Evolutionary conservation across 1,140 invertebrate genomes (phyloP).

Genomic region (Adelges cooleyi): DNA sequence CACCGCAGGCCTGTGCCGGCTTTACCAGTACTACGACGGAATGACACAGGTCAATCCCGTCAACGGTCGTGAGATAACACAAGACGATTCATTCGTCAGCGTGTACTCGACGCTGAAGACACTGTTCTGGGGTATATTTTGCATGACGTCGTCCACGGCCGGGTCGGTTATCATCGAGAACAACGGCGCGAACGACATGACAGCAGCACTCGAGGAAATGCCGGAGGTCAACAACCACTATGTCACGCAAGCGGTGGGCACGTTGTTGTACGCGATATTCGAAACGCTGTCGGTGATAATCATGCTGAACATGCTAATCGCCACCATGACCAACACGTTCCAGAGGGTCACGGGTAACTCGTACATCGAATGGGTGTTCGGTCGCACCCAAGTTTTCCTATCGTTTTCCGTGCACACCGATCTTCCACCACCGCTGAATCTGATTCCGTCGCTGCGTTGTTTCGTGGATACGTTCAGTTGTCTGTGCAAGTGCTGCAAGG

Average conservation of each 20-base stretch:
- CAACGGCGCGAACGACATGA: conserved; percentile 42
- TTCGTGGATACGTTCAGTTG: background rate
- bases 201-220: conserved; percentile 29
- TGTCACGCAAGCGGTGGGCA: conserved; percentile 50
- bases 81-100: conserved; percentile 45
- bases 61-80: conserved; percentile 39
- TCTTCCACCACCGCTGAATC: background rate
- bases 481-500: background rate
- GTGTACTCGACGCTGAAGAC: conserved; percentile 49
- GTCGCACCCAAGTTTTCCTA: conserved; percentile 41
- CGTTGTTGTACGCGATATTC: conserved; percentile 50
- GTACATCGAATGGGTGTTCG: conserved; percentile 49
- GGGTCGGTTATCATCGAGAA: conserved; percentile 49
- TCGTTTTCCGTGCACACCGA: conserved; percentile 6
- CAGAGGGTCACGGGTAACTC: conserved; percentile 51
- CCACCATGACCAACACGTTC: conserved; percentile 63
- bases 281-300: conserved; percentile 56
- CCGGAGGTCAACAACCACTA: conserved; percentile 40
- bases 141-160: conserved; percentile 52
- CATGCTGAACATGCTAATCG: conserved; percentile 64
- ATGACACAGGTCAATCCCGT: conserved; percentile 49
- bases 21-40: conserved; percentile 48
- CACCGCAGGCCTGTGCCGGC: conserved; percentile 38
- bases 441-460: background rate
- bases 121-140: conserved; percentile 64